Base-by-base conservation (phyloP, 2,888 invertebrate genomes). In the Drosophila conformis region DNA sequence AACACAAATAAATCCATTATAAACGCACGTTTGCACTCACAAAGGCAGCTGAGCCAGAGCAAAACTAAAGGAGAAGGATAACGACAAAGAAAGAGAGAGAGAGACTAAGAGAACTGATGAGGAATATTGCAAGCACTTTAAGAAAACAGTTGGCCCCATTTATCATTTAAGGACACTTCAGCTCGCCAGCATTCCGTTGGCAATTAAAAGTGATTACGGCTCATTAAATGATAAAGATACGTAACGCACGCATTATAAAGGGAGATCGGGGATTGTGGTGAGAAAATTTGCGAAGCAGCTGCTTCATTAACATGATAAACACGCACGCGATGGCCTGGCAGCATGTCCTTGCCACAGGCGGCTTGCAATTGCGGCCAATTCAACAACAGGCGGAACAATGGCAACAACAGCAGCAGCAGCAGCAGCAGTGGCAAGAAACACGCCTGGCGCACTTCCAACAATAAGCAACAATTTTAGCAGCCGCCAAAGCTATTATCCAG, bases 1-100 rank as follows among this genome's bases (percentile, higher is more conserved):
- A 77, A 73, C 71, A 76, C 73, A 76, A 78, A 87, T 83, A 87
- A 87, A 87, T 80, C 81, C 78, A 83, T 87, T 87, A 87, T 80
- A 77, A 78, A 82, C 80, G 85, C 87, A 83, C 87, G 85, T 80
- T 78, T 82, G 85, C 78, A 73, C 87, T 80, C 69, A 56, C 68
- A 78, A 78, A 76, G 69, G 63, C 46, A 65, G 60, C 40, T 57
- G 52, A 63, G 59, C 36, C 51, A 51, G 51, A 49, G 48, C 31
- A 21, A 18, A 27, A 35, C 15, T 15, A 35, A 25, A 53, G 18
- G 6, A 53, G 25, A 10, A n/a, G 52, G 51, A 56, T 48, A 53
- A 35, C 15, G 29, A 54, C 8, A 66, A 31, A 36, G 8, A 42
- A 15, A 36, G 38, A 36, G 13, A 60, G 1, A 27, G 21, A 36